phyloP scores from a whole-genome alignment of 30 jellyfish, hydroid and myxozoan species.

The Aurelia sp. region DNA sequence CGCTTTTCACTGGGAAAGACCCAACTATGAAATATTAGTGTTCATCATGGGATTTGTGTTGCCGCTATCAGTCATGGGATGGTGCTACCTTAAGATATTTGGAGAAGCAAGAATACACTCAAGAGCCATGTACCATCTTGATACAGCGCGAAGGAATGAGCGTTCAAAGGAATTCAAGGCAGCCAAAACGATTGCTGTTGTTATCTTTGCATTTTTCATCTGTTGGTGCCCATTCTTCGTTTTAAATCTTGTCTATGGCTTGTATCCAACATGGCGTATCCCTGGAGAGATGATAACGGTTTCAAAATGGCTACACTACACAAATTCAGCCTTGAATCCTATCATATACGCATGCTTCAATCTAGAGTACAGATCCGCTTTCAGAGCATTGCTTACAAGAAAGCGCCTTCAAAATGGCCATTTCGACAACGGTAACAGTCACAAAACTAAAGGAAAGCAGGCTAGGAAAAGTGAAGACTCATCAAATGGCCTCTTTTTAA shows the following conservation, averaged over 20 bases:
- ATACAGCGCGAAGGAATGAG: conserved; percentile 16
- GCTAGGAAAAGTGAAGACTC: background rate
- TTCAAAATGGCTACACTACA: conserved; percentile 91
- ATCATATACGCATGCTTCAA: conserved; percentile 85
- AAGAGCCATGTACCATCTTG: conserved; percentile 11
- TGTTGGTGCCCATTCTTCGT: conserved; percentile 91
- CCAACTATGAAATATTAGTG: conserved; percentile 70
- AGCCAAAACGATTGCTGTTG: conserved; percentile 79
- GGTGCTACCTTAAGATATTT: conserved; percentile 67
- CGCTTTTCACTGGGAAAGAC: conserved; percentile 59
- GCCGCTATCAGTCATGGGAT: conserved; percentile 64
- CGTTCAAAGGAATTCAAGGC: conserved; percentile 72
- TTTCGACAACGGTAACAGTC: background rate
- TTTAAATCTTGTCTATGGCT: conserved; percentile 60
- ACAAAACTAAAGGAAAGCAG: background rate
- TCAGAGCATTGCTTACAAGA: conserved; percentile 68
- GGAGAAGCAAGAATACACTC: conserved; percentile 71
- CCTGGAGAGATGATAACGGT: conserved; percentile 63
- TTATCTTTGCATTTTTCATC: conserved; percentile 80
- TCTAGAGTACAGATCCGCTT: conserved; percentile 74
- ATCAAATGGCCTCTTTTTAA: background rate
- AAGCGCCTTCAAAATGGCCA: conserved; percentile 32
- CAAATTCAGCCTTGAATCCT: conserved; percentile 83
- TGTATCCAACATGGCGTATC: conserved; percentile 36
- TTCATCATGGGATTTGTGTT: conserved; percentile 58